Base-by-base conservation (phyloP, 2,113 vertebrate species). In the Cochlearius cochlearius region DNA sequence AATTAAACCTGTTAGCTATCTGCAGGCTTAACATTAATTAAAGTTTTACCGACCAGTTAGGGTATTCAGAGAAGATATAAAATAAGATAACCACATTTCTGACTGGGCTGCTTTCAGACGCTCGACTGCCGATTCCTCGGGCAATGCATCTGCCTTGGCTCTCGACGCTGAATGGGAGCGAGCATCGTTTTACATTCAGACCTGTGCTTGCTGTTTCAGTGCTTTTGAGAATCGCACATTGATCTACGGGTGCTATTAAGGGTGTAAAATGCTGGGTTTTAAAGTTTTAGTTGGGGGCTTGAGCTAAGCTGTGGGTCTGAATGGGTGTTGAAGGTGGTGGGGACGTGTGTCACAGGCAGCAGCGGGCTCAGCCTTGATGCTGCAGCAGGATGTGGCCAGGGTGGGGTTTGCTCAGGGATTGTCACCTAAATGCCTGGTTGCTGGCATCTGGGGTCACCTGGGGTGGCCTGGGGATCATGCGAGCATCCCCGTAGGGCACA, bases 1-100 rank as follows among this genome's bases (percentile, higher is more conserved):
- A 97, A 97, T 98, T 96, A 95, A 97, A 91, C 50, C 63, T 25
- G 50, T 90, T 96, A 80, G 85, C 92, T 91, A 36, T 90, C 69
- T 89, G 69, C 88, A 95, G 87, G 59, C 69, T 91, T 86, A 88
- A 74, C 69, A 43, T 95, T 93, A 89, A 94, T 95, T 89, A 86
- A 92, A 85, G 52, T 88, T 94, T 94, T 94, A 93, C 90, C 2
- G 21, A 89, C 83, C 63, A 58, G 62, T 79, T 78, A 71, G 80
- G 59, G 25, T 66, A 62, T 76, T 92, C 86, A 76, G 50, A 83
- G 75, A 63, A 50, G 74, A 78, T 43, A 84, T 32, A 86, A 92
- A 95, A 75, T 77, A 67, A 88, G 56, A 79, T 79, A 92, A 88
- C 60, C 56, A 22, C 0, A 7, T 85, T 82, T 90, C 68, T 95